Evolutionary conservation across 2,113 vertebrate species (phyloP), one percentile per base, ranked within the genome.

Genomic region (Hydrolagus affinis): DNA sequence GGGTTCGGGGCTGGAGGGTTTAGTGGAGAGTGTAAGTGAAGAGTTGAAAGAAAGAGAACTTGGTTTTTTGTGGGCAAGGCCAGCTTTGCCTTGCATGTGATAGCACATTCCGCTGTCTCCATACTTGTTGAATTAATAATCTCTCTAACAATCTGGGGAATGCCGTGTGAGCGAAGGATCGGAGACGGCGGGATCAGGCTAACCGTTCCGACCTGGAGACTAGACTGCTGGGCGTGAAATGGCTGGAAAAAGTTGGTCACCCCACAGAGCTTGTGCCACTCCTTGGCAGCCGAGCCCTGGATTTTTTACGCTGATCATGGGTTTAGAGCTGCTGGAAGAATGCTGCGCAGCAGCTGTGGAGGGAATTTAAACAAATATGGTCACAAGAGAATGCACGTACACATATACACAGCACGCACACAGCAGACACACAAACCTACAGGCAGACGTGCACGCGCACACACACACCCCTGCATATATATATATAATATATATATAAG

Each of bases 351-450:
- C 91, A 92, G 91, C 93, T 94, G 94, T 91, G 89, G 8, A 87
- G 90, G 90, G 89, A 92, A 91, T 91, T 91, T 56, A 88, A 85
- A 78, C 89, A 90, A 93, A 87, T 21, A 90, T 90, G 91, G 93
- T 91, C 91, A 91, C 90, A 91, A 93, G 90, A 91, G 89, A 88
- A 88, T 71, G 91, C 30, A 68, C 89, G 6, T 44, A 44, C 44
- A 44, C 44, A 44, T 44, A 44, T 44, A 44, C 44, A 44, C 44
- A 44, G 44, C 44, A 44, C 44, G 44, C 44, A 6, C 44, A 44
- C 44, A 44, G 44, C 44, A 44, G 44, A 44, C 44, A 44, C 44
- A 44, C 44, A 44, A 44, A 44, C 44, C 44, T 44, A 6, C 44
- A 44, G 44, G 44, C 44, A 44, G 44, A 44, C 44, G 6, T 1